These are phyloP conservation scores for Ormia ochracea DNA, from an alignment of 2,888 invertebrate genomes.

Conservation along the genomic window DNA sequence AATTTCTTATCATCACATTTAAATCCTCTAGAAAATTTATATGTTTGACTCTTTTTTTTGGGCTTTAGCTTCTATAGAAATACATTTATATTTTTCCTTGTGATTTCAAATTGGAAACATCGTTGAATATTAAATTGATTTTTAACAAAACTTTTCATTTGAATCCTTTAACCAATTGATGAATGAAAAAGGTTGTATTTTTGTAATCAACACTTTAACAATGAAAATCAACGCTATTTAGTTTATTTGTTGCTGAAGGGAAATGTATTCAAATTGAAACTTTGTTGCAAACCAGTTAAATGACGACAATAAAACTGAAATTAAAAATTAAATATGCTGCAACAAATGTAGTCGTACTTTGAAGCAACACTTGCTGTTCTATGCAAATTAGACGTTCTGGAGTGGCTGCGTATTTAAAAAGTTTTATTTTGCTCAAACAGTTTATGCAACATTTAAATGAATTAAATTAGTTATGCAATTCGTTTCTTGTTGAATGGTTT, in stretches of 20 bases:
- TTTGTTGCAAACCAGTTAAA: not conserved
- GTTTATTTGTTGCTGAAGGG: not conserved
- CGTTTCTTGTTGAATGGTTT: no score
- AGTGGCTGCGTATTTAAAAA: no score
- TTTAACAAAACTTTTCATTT: not conserved
- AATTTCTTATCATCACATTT: no score
- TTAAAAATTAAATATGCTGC: not conserved
- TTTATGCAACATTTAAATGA: no score
- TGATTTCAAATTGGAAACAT: not conserved
- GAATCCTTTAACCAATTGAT: not conserved
- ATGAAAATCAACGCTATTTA: constrained; percentile 32
- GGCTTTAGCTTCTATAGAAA: not conserved
- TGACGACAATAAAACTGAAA: not conserved
- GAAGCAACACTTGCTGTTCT: not conserved
- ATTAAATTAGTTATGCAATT: no score
- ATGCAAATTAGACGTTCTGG: not conserved
- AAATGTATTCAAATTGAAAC: constrained; percentile 25
- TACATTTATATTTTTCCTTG: not conserved
- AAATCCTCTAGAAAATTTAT: no score
- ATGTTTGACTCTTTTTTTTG: no score
- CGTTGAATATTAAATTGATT: not conserved
- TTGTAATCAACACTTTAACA: constrained; percentile 24
- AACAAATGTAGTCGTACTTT: not conserved
- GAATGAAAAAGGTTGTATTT: not conserved
- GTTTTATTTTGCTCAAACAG: no score